A percentile compares a stretch with the other conserved stretches of the same genome.
These are phyloP conservation scores for Eupelmus urozonus DNA, from an alignment of 2,888 invertebrate genomes.

Conservation along the genomic window DNA sequence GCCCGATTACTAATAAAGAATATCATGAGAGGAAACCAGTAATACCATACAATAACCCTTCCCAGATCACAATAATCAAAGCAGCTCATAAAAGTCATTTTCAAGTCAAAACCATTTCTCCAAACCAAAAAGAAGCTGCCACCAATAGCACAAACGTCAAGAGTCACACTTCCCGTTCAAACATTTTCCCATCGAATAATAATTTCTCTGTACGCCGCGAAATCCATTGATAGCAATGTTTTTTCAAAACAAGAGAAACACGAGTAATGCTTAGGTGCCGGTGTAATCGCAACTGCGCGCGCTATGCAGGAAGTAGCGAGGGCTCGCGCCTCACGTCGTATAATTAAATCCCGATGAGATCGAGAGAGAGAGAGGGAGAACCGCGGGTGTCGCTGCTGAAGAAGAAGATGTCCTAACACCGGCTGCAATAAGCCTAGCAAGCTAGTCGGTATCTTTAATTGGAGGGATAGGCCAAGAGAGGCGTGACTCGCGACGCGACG, in stretches of 20 bases:
- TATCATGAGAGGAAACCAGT: no score
- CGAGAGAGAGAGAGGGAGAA: no score
- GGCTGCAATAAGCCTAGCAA: constrained; percentile 47
- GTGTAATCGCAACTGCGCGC: background rate
- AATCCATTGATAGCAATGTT: background rate
- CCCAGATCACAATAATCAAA: no score
- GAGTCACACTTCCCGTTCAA: no score
- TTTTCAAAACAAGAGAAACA: constrained; percentile 23
- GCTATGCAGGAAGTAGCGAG: constrained; percentile 32
- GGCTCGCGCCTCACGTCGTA: constrained; percentile 2
- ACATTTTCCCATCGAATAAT: no score
- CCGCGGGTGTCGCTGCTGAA: constrained; percentile 25
- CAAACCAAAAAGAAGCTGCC: no score
- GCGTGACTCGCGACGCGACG: constrained; percentile 53
- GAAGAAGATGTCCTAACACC: constrained; percentile 56
- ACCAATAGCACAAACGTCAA: no score
- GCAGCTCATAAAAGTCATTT: no score
- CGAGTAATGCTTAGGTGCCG: constrained; percentile 5
- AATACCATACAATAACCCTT: no score
- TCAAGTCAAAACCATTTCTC: no score
- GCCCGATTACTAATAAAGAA: no score
- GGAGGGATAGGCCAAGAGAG: constrained; percentile 63
- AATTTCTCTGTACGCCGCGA: no score
- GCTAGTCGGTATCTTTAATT: constrained; percentile 64
- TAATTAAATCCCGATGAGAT: constrained; percentile 54